Percentiles rank a stretch among this genome's conserved stretches.
Conservation (phyloP, 2,797 vertebrate species). For the Macropus fuliginosus region DNA sequence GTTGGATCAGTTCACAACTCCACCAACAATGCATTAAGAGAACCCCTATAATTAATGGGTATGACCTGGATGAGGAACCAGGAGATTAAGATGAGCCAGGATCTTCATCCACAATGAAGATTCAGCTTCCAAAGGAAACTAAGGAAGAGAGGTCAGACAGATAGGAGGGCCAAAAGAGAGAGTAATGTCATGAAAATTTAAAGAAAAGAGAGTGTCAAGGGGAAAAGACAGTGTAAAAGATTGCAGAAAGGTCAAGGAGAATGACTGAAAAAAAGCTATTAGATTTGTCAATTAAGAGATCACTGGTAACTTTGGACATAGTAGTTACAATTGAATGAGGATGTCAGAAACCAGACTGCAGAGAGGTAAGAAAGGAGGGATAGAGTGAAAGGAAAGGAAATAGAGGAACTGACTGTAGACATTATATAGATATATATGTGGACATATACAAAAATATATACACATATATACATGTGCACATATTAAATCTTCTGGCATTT, state of each 20-base stretch:
- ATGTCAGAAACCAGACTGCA: background rate
- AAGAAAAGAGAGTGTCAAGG: background rate
- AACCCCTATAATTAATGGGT: background rate
- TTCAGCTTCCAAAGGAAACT: background rate
- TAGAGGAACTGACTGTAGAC: background rate
- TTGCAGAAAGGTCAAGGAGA: background rate
- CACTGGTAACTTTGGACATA: background rate
- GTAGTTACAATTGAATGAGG: background rate
- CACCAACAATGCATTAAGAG: no score
- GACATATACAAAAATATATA: background rate
- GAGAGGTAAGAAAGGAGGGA: background rate
- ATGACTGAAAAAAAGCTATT: background rate
- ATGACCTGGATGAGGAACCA: background rate
- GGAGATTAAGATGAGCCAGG: background rate
- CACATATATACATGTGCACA: background rate
- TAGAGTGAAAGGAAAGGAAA: background rate
- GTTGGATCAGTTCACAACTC: no score
- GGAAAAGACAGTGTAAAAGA: background rate
- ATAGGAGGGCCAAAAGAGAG: background rate
- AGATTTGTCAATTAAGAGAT: background rate
- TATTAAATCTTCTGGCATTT: background rate
- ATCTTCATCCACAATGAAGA: background rate
- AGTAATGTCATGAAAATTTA: background rate
- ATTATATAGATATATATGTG: background rate
- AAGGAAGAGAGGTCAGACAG: background rate